Percentiles rank a stretch among this genome's conserved stretches.
These are phyloP conservation scores for Patagioenas fasciata DNA, from an alignment of 2,113 vertebrate genomes.

Conservation along the genomic window DNA sequence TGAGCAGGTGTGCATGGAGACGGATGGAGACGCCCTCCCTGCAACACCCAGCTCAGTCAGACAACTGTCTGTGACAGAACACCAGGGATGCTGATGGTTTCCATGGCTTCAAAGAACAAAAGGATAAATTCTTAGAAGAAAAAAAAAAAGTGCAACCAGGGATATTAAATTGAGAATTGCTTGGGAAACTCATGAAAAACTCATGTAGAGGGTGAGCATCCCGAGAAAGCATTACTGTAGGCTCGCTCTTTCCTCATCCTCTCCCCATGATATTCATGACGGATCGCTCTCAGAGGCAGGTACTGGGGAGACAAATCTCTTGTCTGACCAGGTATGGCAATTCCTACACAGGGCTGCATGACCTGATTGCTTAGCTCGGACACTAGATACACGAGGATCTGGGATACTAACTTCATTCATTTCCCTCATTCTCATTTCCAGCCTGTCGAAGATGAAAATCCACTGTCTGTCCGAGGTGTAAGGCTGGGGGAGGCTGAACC, in stretches of 20 bases:
- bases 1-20: accelerated
- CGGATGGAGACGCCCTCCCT: background rate
- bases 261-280: background rate
- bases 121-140: background rate
- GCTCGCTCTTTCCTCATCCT: background rate
- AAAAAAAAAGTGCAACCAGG: background rate
- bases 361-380: background rate
- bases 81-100: background rate
- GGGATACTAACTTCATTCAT: background rate
- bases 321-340: background rate
- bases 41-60: background rate
- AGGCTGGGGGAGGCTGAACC: background rate
- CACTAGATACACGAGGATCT: accelerated
- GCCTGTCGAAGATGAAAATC: background rate
- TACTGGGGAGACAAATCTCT: background rate
- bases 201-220: background rate
- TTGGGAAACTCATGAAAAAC: background rate
- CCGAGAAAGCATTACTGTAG: background rate
- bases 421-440: background rate
- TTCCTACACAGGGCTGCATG: background rate
- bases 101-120: background rate
- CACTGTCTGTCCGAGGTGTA: background rate
- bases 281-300: background rate
- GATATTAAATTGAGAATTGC: background rate
- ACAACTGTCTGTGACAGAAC: background rate